Conservation (phyloP, 2,113 vertebrate genomes). For the Tautogolabrus adspersus region DNA sequence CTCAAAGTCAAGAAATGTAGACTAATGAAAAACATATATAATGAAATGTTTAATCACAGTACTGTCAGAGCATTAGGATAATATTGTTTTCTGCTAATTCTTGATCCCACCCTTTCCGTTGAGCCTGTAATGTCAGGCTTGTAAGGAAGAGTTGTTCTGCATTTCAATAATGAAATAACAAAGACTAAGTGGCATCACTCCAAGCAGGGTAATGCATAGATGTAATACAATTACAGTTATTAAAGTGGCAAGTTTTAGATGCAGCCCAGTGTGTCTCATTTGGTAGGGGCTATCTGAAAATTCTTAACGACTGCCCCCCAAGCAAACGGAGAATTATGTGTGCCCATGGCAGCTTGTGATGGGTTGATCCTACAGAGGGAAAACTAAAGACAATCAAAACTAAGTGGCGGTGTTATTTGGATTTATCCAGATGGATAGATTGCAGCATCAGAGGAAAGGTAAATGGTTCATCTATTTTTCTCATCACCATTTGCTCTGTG, state of each 20-base stretch:
- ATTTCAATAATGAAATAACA: constrained; percentile 44
- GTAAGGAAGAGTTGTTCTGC: constrained; percentile 21
- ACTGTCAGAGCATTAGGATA: background rate
- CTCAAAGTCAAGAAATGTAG: background rate
- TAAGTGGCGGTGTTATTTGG: background rate
- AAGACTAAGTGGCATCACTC: constrained; percentile 35
- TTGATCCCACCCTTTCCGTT: background rate
- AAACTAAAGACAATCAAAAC: constrained; percentile 22
- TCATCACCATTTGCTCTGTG: constrained; percentile 24
- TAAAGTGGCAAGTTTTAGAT: constrained; percentile 51
- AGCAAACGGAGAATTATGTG: constrained; percentile 17
- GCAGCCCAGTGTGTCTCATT: background rate
- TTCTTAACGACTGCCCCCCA: constrained; percentile 1
- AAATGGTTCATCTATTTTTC: background rate
- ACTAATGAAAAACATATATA: background rate
- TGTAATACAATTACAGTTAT: constrained; percentile 58
- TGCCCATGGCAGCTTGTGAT: constrained; percentile 2
- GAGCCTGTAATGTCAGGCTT: background rate
- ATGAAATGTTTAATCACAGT: background rate
- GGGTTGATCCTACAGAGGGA: constrained; percentile 12
- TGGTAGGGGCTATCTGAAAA: constrained; percentile 8
- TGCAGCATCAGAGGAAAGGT: constrained; percentile 1
- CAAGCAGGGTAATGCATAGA: constrained; percentile 28
- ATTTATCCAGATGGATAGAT: constrained; percentile 23
- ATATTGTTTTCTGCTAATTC: constrained; percentile 5